phyloP scores from a whole-genome alignment of 2,113 vertebrate genomes.

The Chaetorhynchus papuensis region DNA sequence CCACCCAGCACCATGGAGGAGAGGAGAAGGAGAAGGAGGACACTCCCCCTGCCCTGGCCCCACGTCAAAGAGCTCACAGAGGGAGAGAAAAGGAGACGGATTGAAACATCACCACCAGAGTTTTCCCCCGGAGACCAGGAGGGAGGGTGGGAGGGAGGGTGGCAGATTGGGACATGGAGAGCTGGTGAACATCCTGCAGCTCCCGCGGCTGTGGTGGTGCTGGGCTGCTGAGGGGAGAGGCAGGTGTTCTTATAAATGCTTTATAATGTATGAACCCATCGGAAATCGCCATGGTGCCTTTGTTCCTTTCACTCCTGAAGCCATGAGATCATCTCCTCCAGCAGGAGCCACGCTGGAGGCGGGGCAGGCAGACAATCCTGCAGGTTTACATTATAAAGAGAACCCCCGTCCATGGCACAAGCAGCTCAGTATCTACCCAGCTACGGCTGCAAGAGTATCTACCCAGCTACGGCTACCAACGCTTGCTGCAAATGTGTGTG shows the following conservation, averaged over 20 bases:
- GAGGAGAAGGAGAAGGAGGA: background rate
- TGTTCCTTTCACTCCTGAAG: background rate
- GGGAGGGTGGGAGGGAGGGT: background rate
- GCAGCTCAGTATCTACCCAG: background rate
- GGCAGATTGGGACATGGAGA: background rate
- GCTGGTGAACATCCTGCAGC: background rate
- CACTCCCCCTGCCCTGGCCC: accelerated
- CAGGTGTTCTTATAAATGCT: constrained; percentile 10
- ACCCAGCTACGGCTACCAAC: background rate
- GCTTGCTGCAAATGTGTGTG: background rate
- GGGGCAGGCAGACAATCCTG: background rate
- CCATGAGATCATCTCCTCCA: background rate
- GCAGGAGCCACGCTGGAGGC: background rate
- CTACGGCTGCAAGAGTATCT: background rate
- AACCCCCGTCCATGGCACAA: background rate
- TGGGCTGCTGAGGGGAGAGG: background rate
- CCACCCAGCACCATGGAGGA: background rate
- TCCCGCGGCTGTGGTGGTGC: accelerated
- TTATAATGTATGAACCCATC: constrained; percentile 8
- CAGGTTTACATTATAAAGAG: constrained; percentile 11
- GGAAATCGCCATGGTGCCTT: background rate
- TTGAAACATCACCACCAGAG: background rate
- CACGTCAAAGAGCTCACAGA: background rate
- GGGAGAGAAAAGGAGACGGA: background rate
- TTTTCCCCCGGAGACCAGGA: background rate